Evolutionary conservation across 2,797 vertebrate genomes (phyloP).

Genomic region (Platyrinchus mystaceus): DNA sequence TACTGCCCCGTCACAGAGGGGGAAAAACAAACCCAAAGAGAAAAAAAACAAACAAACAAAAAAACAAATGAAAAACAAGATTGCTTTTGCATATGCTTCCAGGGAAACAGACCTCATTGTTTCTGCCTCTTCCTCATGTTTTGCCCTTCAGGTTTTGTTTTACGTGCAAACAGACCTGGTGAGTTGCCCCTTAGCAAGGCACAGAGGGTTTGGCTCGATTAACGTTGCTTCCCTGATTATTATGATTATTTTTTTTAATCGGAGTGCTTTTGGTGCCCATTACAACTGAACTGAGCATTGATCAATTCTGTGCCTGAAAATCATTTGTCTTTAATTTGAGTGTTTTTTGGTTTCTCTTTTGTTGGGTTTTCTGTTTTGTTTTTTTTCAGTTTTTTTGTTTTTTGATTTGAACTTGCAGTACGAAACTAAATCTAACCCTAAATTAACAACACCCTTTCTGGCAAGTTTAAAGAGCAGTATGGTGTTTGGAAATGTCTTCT

Average conservation of each 20-base stretch:
- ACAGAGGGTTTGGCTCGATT: conserved; percentile 64
- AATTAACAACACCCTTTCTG: conserved; percentile 77
- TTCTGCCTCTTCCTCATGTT: conserved; percentile 50
- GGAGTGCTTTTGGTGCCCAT: conserved; percentile 69
- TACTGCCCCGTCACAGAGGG: background rate
- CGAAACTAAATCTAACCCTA: conserved; percentile 77
- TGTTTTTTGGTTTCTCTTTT: conserved; percentile 52
- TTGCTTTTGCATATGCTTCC: conserved; percentile 21
- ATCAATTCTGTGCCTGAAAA: conserved; percentile 74
- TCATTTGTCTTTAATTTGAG: conserved; percentile 71
- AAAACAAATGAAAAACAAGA: background rate
- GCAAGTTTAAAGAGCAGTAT: conserved; percentile 85
- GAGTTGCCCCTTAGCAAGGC: conserved; percentile 64
- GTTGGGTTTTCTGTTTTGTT: conserved; percentile 58
- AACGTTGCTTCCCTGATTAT: conserved; percentile 50
- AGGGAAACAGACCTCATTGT: conserved; percentile 45
- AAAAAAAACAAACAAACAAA: background rate
- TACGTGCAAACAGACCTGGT: conserved; percentile 65
- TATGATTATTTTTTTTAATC: conserved; percentile 51
- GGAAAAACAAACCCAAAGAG: background rate
- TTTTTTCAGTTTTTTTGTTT: background rate
- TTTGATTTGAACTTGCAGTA: conserved; percentile 73
- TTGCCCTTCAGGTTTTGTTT: conserved; percentile 60
- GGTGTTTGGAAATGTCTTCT: conserved; percentile 68
- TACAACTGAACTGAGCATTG: conserved; percentile 63